Conservation (phyloP, 1,140 invertebrate genomes). For the Brachionus plicatilis region DNA sequence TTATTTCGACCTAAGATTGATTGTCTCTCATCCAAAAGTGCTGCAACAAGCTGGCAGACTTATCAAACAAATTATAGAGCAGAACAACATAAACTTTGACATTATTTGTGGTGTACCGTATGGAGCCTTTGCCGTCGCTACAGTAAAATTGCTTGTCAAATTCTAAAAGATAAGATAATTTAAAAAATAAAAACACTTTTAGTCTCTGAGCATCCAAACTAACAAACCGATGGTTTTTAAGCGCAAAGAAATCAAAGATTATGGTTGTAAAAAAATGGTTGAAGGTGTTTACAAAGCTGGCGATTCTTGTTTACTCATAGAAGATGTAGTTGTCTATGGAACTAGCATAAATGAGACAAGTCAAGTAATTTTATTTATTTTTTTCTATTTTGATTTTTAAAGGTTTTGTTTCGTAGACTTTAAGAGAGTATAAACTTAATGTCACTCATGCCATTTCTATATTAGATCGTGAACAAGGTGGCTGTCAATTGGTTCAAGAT, state of each 20-base stretch:
- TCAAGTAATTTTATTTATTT: slow-evolving; percentile 45
- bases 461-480: slow-evolving; percentile 87
- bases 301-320: slow-evolving; percentile 79
- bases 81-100: slow-evolving; percentile 56
- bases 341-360: slow-evolving; percentile 86
- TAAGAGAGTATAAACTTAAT: slow-evolving; percentile 64
- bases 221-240: slow-evolving; percentile 77
- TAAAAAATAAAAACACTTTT: not conserved
- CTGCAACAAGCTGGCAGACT: slow-evolving; percentile 56
- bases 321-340: slow-evolving; percentile 93
- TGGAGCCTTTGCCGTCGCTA: slow-evolving; percentile 87
- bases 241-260: slow-evolving; percentile 76
- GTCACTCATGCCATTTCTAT: slow-evolving; percentile 77
- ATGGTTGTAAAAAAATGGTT: slow-evolving; percentile 91
- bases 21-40: slow-evolving; percentile 77
- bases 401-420: not conserved
- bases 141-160: slow-evolving; percentile 51
- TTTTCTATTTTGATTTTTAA: not conserved
- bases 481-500: slow-evolving; percentile 64
- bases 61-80: not conserved
- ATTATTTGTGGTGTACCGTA: slow-evolving; percentile 92
- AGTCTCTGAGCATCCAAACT: slow-evolving; percentile 49
- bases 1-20: slow-evolving; percentile 84
- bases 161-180: not conserved
- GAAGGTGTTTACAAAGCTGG: slow-evolving; percentile 77